Evolutionary conservation across 2,113 vertebrate species (phyloP).

Genomic region (Cavia aperea): DNA sequence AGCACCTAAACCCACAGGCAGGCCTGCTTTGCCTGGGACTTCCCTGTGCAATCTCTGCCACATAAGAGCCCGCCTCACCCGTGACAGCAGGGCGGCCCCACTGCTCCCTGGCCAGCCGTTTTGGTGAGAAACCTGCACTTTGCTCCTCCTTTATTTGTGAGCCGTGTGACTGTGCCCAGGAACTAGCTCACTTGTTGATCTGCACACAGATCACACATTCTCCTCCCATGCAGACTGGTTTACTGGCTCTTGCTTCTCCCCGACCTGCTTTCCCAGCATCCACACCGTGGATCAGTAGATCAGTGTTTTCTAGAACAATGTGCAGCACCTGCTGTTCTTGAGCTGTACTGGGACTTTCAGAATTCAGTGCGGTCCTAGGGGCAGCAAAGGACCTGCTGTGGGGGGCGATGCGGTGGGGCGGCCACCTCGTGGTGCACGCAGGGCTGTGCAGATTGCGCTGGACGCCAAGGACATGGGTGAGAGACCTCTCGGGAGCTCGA

Average conservation of each 20-base stretch:
- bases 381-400: too few species aligned
- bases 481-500: too few species aligned
- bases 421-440: too few species aligned
- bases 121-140: not conserved
- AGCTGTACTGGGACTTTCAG: not conserved
- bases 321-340: not conserved
- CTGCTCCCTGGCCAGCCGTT: not conserved
- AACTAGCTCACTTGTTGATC: not conserved
- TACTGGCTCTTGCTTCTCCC: not conserved
- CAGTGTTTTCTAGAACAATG: not conserved
- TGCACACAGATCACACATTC: not conserved
- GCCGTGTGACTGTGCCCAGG: not conserved
- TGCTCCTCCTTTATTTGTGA: not conserved
- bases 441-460: too few species aligned
- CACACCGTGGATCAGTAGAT: not conserved
- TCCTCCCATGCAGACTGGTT: not conserved
- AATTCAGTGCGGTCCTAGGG: too few species aligned
- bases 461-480: not conserved
- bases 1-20: not conserved
- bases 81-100: not conserved
- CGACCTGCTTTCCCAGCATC: not conserved
- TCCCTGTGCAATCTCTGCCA: not conserved
- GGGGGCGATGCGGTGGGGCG: not conserved
- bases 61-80: too few species aligned
- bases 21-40: not conserved